Evolutionary conservation across 2,888 invertebrate genomes (phyloP).

Genomic region (Acanthosepion pharaonis): DNA sequence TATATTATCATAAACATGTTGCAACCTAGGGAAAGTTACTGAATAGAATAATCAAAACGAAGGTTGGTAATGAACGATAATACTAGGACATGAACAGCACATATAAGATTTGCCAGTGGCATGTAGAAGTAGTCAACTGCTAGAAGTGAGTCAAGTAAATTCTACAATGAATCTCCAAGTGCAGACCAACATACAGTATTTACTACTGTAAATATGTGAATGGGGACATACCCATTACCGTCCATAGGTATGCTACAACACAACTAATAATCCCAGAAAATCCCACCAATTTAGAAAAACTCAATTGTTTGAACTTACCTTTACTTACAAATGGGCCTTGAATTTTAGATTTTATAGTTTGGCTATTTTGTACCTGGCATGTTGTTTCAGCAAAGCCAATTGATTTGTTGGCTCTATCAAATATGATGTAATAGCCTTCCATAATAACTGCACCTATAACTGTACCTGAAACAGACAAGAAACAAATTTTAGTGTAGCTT

Average conservation of each 20-base stretch:
- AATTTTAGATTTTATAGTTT: constrained; percentile 53
- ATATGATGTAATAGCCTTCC: constrained; percentile 75
- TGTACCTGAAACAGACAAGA: constrained; percentile 62
- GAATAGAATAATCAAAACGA: no score
- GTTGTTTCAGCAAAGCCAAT: constrained; percentile 73
- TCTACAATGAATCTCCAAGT: no score
- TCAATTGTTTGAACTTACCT: constrained; percentile 52
- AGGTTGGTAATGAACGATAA: no score
- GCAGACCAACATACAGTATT: no score
- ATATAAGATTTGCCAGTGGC: no score
- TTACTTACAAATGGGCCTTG: constrained; percentile 55
- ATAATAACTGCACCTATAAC: constrained; percentile 74
- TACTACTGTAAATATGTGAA: no score
- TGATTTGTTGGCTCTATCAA: constrained; percentile 71
- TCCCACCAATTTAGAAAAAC: neutral
- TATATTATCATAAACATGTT: neutral
- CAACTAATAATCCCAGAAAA: neutral
- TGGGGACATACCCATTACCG: no score
- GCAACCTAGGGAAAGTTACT: no score
- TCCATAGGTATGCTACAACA: neutral
- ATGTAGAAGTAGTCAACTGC: no score
- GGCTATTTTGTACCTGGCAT: constrained; percentile 58
- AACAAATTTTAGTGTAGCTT: neutral
- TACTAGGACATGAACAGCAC: no score
- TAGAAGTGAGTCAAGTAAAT: no score